These are phyloP conservation scores for Lycodopsis pacificus DNA, from an alignment of 2,797 vertebrate genomes.

Conservation along the genomic window DNA sequence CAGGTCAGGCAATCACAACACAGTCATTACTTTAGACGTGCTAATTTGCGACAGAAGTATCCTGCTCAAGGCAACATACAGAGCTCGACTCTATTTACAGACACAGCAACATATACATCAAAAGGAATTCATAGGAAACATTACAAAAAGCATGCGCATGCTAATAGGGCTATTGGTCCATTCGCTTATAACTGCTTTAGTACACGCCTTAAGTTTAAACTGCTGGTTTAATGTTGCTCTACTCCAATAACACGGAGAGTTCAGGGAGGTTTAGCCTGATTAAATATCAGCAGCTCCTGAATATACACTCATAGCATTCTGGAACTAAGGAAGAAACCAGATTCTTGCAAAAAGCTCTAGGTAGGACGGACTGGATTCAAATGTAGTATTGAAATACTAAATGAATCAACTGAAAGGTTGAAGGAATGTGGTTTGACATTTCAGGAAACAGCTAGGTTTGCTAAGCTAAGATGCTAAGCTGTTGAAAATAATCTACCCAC, in stretches of 20 bases:
- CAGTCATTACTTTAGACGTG: constrained; percentile 12
- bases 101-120: constrained; percentile 17
- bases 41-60: constrained; percentile 17
- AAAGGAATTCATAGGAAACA: neutral
- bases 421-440: neutral
- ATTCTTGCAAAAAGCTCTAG: neutral
- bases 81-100: constrained; percentile 7
- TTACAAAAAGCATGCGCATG: neutral
- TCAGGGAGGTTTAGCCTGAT: neutral
- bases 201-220: constrained; percentile 6
- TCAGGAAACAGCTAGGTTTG: too few species aligned
- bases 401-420: neutral
- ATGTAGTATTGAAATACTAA: neutral
- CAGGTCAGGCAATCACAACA: constrained; percentile 19
- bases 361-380: neutral
- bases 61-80: neutral
- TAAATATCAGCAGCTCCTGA: neutral
- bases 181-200: constrained; percentile 10
- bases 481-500: too few species aligned
- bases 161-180: neutral
- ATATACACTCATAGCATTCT: neutral
- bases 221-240: neutral
- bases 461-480: too few species aligned
- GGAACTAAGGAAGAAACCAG: neutral
- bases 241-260: neutral